Conservation (phyloP, 1,140 invertebrate species). For the Maconellicoccus hirsutus region DNA sequence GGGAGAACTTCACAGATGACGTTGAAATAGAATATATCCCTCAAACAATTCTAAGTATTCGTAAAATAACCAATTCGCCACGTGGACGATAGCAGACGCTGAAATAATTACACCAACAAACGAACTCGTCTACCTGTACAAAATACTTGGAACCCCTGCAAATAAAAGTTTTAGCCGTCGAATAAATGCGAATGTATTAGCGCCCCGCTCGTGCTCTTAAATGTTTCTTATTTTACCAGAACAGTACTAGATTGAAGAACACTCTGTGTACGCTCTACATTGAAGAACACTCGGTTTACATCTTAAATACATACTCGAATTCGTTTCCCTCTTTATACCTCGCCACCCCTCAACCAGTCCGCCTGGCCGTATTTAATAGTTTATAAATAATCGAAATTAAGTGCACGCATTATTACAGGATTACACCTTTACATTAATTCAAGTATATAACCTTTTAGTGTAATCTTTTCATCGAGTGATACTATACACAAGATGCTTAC, state of each 20-base stretch:
- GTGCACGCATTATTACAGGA: slow-evolving; percentile 18
- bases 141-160: neutral
- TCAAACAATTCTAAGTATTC: too few relatives aligned
- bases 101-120: too few relatives aligned
- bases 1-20: too few relatives aligned
- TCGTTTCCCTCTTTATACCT: slow-evolving; percentile 14
- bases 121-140: too few relatives aligned
- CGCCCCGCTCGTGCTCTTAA: neutral
- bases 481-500: neutral
- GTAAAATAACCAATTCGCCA: too few relatives aligned
- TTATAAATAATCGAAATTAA: slow-evolving; percentile 22
- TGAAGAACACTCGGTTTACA: slow-evolving; percentile 16
- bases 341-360: neutral
- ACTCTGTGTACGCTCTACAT: slow-evolving; percentile 16
- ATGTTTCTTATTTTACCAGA: slow-evolving; percentile 18
- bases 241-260: slow-evolving; percentile 20
- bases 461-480: neutral
- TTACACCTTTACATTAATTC: slow-evolving; percentile 20
- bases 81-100: too few relatives aligned
- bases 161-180: neutral
- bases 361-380: slow-evolving; percentile 15
- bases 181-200: slow-evolving; percentile 20
- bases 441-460: neutral
- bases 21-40: too few relatives aligned
- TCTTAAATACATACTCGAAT: slow-evolving; percentile 21